Evolutionary conservation across 2,888 invertebrate genomes (phyloP), one percentile per base, ranked within the genome.

Genomic region (Tenthredo amoena): DNA sequence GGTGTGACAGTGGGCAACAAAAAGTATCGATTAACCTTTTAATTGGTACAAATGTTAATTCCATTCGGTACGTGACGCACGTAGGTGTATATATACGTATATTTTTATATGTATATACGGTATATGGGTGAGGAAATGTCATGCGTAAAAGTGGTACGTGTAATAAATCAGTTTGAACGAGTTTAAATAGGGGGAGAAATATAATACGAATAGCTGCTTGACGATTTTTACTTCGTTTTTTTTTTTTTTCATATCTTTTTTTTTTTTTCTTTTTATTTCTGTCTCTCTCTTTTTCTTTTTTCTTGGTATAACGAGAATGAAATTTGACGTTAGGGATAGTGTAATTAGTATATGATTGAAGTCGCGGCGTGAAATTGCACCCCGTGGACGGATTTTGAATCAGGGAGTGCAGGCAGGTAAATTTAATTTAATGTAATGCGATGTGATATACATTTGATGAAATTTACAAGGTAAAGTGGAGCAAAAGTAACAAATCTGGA

Each of bases 1-100:
- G 74, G 31, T 55, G 55, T 55, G 47, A 50, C 50, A 55, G 50
- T 77, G 40, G 62, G 34, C 37, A n/a, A 81, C 62, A 40, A 34
- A 81, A 81, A 58, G 81, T 81, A 81, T 81, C 81, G 81, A 81
- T 81, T 81, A 81, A 58, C 81, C 62, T 81, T 81, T 81, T 81
- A 62, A 81, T 81, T 81, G 81, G 81, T 81, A 81, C 81, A 81
- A 81, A 81, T 81, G 81, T 81, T 81, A 58, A 62, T 81, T 81
- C 81, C 47, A 81, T 81, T 58, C 10, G 58, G 58, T 77, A 62
- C 81, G 81, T 81, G 81, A 81, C 62, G 50, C 21, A 31, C 62
- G 62, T 81, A n/a, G 50, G 47, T 77, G 34, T 50, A 26, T 50
- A 26, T 50, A 15, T 68, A 15, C 26, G 34, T 65, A 21, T 65